A percentile compares a stretch with the other conserved stretches of the same genome.
phyloP scores from a whole-genome alignment of 1,140 invertebrate species.

The Galleria mellonella region DNA sequence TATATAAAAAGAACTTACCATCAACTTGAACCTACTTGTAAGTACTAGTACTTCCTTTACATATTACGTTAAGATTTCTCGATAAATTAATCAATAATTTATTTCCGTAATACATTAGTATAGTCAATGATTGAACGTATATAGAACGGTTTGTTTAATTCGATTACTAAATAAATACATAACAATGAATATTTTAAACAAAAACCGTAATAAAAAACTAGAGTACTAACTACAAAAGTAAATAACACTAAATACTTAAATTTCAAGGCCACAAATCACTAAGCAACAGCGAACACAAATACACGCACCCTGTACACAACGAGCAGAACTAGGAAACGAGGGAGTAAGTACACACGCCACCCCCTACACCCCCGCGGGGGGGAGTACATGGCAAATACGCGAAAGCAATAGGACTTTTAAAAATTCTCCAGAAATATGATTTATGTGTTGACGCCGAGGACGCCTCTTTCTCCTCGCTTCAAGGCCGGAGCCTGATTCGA shows the following conservation, averaged over 20 bases:
- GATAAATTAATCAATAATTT: no score
- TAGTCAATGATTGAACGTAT: no score
- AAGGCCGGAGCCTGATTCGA: slow-evolving; percentile 69
- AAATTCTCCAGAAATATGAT: slow-evolving; percentile 75
- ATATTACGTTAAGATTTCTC: no score
- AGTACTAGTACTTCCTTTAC: no score
- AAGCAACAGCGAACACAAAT: slow-evolving; percentile 9
- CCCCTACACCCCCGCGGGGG: slow-evolving; percentile 34
- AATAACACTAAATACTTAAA: not conserved
- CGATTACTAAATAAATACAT: no score
- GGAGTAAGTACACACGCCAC: slow-evolving; percentile 67
- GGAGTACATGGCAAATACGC: slow-evolving; percentile 74
- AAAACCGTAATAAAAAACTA: no score
- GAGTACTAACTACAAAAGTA: no score
- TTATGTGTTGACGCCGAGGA: slow-evolving; percentile 71
- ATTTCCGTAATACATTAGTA: no score
- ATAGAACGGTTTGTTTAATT: no score
- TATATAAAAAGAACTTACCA: no score
- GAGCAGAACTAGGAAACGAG: slow-evolving; percentile 69
- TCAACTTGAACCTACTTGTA: no score
- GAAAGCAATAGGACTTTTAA: slow-evolving; percentile 75
- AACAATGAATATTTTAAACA: no score
- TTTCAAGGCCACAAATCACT: slow-evolving; percentile 24
- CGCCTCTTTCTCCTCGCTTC: slow-evolving; percentile 47
- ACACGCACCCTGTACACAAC: slow-evolving; percentile 39